These are phyloP conservation scores for Diadema setosum DNA, from an alignment of 35 echinoderm and acorn worm species.

Conservation along the genomic window DNA sequence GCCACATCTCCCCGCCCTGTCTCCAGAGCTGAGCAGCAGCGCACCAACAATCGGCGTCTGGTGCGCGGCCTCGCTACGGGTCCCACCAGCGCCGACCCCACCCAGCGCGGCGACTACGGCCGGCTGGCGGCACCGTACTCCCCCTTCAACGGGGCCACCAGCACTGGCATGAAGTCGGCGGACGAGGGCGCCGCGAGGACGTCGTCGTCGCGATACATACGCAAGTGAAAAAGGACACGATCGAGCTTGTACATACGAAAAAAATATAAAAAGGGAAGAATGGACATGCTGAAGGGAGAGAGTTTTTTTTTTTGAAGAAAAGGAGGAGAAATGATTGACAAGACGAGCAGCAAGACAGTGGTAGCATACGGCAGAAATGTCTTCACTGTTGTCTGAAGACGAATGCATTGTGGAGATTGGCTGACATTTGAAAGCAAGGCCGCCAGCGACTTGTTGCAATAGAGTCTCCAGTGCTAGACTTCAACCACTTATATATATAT, in stretches of 20 bases:
- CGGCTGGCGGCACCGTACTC: conserved; percentile 84
- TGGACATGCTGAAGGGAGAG: no score
- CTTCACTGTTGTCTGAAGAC: no score
- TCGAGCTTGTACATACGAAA: not conserved
- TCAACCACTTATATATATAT: no score
- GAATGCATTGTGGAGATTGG: not conserved
- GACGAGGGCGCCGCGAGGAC: conserved; percentile 83
- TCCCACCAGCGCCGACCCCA: conserved; percentile 61
- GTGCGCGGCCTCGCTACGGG: conserved; percentile 77
- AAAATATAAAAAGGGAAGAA: no score
- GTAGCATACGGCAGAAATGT: no score
- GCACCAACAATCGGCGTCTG: conserved; percentile 85
- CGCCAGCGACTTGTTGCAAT: conserved; percentile 28
- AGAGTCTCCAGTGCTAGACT: not conserved
- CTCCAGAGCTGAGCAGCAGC: conserved; percentile 91
- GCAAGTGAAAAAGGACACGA: conserved; percentile 74
- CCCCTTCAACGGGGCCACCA: conserved; percentile 85
- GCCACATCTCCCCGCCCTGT: conserved; percentile 97
- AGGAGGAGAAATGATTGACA: not conserved
- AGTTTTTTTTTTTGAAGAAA: no score
- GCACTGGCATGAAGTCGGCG: conserved; percentile 60
- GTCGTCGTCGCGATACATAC: conserved; percentile 90
- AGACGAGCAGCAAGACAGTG: not conserved
- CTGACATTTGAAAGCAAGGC: not conserved
- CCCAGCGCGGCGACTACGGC: conserved; percentile 57